phyloP scores from a whole-genome alignment of 2,888 invertebrate species.

The Marasmarcha lunaedactyla region DNA sequence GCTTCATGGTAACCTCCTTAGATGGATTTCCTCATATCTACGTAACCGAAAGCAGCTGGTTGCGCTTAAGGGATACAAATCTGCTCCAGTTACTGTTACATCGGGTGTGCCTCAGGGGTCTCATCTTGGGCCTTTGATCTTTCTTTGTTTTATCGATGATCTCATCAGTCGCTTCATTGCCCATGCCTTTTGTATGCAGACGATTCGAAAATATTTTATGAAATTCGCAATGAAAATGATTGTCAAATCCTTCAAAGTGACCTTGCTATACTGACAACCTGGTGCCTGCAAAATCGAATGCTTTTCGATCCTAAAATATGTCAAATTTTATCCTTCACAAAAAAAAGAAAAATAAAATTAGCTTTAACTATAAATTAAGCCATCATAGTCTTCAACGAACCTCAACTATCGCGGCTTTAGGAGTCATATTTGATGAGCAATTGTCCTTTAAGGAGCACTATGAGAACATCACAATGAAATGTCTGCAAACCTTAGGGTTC shows the following conservation, averaged over 20 bases:
- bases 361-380: not conserved
- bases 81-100: not conserved
- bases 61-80: not conserved
- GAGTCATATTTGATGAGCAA: not conserved
- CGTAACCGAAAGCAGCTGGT: not conserved
- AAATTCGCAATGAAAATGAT: not conserved
- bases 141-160: not conserved
- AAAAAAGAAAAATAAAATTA: not conserved
- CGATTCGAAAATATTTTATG: not conserved
- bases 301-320: not conserved
- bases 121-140: not conserved
- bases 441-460: not conserved
- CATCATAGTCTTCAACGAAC: not conserved
- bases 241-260: not conserved
- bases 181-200: conserved; percentile 1
- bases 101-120: not conserved
- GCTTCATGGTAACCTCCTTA: not conserved
- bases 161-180: not conserved
- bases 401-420: not conserved
- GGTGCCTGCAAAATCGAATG: not conserved
- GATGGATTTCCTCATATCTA: not conserved
- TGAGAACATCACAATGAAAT: too few relatives aligned
- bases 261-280: not conserved
- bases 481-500: too few relatives aligned
- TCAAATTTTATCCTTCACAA: not conserved